Evolutionary conservation across 2,113 vertebrate genomes (phyloP).

Genomic region (Gymnobelideus leadbeateri): DNA sequence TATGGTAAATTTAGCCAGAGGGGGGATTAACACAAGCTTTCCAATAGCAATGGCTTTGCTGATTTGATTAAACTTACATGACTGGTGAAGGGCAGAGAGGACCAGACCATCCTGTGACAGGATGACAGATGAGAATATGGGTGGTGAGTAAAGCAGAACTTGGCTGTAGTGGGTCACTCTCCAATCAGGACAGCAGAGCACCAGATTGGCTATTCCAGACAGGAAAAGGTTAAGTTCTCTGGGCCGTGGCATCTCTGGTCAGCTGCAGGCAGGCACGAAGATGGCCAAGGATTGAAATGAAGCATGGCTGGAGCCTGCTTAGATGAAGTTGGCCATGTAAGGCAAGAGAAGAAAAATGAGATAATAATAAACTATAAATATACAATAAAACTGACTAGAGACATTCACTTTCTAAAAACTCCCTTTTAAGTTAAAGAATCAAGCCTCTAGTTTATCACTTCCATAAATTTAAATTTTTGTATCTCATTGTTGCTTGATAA

Average conservation of each 20-base stretch:
- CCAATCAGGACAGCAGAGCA: background rate
- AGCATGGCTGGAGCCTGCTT: background rate
- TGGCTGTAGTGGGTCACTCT: background rate
- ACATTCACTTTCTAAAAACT: background rate
- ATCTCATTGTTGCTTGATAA: background rate
- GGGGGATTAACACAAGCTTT: background rate
- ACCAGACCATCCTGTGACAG: background rate
- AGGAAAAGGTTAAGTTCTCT: background rate
- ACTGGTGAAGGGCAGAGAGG: background rate
- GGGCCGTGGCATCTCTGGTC: background rate
- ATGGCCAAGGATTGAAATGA: background rate
- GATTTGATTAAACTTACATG: background rate
- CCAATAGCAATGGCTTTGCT: background rate
- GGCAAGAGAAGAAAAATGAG: background rate
- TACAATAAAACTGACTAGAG: background rate
- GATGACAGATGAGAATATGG: background rate
- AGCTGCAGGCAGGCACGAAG: background rate
- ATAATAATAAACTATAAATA: conserved; percentile 9
- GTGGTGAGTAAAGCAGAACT: background rate
- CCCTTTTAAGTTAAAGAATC: background rate
- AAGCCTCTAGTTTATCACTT: background rate
- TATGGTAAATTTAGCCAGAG: background rate
- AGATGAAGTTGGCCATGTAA: background rate
- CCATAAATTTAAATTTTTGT: background rate
- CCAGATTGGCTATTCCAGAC: background rate